Conservation (phyloP, 1,140 invertebrate species). For the Eriosoma lanigerum region DNA sequence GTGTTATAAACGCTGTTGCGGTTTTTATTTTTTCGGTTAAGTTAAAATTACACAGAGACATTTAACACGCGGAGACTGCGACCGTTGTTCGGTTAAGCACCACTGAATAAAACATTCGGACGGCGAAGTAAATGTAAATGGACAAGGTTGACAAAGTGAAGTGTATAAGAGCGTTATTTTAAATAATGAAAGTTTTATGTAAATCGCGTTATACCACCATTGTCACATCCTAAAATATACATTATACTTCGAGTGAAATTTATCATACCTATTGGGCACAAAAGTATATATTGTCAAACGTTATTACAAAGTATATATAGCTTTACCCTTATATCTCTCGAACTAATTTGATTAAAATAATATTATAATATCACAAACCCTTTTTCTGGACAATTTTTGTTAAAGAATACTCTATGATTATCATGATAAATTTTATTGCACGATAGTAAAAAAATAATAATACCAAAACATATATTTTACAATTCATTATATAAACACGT, state of each 20-base stretch:
- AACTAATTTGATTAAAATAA: too few species aligned
- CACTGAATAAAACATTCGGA: slow-evolving; percentile 32
- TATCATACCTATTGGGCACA: slow-evolving; percentile 14
- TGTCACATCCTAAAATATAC: neutral
- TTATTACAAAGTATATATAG: too few species aligned
- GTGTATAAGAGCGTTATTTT: slow-evolving; percentile 25
- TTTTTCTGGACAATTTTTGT: too few species aligned
- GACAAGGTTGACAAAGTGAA: slow-evolving; percentile 43
- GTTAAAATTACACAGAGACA: slow-evolving; percentile 2
- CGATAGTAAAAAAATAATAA: too few species aligned
- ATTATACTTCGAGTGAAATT: neutral
- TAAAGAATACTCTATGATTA: too few species aligned
- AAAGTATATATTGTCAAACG: too few species aligned
- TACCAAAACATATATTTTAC: too few species aligned
- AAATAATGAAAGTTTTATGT: slow-evolving; percentile 46
- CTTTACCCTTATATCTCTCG: too few species aligned
- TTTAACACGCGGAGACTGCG: neutral
- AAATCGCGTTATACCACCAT: neutral
- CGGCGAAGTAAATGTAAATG: slow-evolving; percentile 19
- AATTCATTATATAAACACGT: too few species aligned
- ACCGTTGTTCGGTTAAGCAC: neutral
- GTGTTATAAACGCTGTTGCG: too few species aligned
- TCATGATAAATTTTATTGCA: too few species aligned
- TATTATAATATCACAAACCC: too few species aligned
- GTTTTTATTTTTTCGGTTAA: neutral